These are phyloP conservation scores for Synanthedon tipuliformis DNA, from an alignment of 2,888 invertebrate species.

Conservation along the genomic window DNA sequence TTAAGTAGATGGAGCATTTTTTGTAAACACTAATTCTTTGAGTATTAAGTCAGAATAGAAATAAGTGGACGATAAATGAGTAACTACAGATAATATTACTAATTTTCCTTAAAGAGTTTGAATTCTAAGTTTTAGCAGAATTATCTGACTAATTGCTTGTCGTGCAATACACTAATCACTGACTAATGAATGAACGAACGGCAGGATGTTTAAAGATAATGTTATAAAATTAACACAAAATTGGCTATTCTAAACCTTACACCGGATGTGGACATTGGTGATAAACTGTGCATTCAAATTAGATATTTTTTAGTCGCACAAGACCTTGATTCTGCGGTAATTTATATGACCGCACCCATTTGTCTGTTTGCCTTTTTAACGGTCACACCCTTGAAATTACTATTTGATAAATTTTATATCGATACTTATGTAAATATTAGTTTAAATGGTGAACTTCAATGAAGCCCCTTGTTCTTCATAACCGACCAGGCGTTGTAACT, in stretches of 20 bases:
- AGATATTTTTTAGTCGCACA: conserved; percentile 10
- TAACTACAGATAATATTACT: conserved; percentile 3
- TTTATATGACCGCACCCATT: conserved; percentile 28
- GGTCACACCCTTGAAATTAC: conserved; percentile 42
- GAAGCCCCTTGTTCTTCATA: conserved; percentile 31
- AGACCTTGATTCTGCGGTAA: conserved; percentile 17
- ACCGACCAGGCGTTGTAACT: not conserved
- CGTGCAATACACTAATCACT: conserved; percentile 19
- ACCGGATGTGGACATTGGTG: conserved; percentile 31
- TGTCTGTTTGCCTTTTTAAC: conserved; percentile 41
- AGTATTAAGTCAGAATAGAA: no score
- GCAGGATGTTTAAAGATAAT: conserved; percentile 41
- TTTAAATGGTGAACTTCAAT: conserved; percentile 25
- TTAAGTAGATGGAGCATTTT: no score
- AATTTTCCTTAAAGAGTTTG: conserved; percentile 2
- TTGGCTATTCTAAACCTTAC: conserved; percentile 17
- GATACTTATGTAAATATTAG: conserved; percentile 36
- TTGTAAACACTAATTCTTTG: no score
- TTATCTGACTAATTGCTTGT: conserved; percentile 17
- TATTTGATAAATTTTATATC: conserved; percentile 43
- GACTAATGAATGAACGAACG: conserved; percentile 42
- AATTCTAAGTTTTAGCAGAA: conserved; percentile 8
- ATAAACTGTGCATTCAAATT: conserved; percentile 29
- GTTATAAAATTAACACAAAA: conserved; percentile 30
- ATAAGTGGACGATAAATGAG: no score